Evolutionary conservation across 1,140 invertebrate species (phyloP).

Genomic region (Phortica variegata): DNA sequence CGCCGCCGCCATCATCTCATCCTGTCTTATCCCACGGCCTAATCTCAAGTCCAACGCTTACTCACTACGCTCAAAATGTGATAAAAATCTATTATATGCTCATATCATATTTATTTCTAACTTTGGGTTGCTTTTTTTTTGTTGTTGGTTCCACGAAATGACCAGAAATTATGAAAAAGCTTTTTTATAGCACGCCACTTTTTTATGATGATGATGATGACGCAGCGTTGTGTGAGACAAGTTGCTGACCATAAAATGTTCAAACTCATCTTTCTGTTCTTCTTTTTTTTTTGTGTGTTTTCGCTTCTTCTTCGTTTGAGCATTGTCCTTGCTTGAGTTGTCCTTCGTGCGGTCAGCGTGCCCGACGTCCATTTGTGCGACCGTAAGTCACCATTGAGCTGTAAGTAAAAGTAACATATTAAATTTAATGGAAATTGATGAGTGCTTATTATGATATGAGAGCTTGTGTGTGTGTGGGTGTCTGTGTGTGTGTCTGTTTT

Average conservation of each 20-base stretch:
- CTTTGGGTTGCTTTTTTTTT: slow-evolving; percentile 21
- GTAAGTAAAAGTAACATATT: slow-evolving; percentile 50
- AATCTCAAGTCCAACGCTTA: background rate
- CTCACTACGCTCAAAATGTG: slow-evolving; percentile 32
- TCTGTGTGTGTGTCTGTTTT: slow-evolving; percentile 9
- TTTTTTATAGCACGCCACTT: slow-evolving; percentile 43
- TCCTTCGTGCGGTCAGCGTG: background rate
- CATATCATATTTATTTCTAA: slow-evolving; percentile 53
- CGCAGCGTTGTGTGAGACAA: background rate
- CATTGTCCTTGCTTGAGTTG: no score
- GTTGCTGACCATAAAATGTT: slow-evolving; percentile 12
- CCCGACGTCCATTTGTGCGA: slow-evolving; percentile 5
- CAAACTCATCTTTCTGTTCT: slow-evolving; percentile 4
- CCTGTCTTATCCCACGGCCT: background rate
- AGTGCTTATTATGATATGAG: slow-evolving; percentile 54
- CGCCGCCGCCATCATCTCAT: background rate
- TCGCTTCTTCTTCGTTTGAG: no score
- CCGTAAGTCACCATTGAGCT: slow-evolving; percentile 24
- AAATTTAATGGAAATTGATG: slow-evolving; percentile 55
- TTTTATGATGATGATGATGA: slow-evolving; percentile 44
- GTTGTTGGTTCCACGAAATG: slow-evolving; percentile 2
- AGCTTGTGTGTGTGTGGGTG: slow-evolving; percentile 19
- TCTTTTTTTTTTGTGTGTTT: background rate
- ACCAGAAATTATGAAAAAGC: slow-evolving; percentile 49
- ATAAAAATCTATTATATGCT: slow-evolving; percentile 54